These are phyloP conservation scores for Nicator chloris DNA, from an alignment of 2,113 vertebrate genomes.

Conservation along the genomic window DNA sequence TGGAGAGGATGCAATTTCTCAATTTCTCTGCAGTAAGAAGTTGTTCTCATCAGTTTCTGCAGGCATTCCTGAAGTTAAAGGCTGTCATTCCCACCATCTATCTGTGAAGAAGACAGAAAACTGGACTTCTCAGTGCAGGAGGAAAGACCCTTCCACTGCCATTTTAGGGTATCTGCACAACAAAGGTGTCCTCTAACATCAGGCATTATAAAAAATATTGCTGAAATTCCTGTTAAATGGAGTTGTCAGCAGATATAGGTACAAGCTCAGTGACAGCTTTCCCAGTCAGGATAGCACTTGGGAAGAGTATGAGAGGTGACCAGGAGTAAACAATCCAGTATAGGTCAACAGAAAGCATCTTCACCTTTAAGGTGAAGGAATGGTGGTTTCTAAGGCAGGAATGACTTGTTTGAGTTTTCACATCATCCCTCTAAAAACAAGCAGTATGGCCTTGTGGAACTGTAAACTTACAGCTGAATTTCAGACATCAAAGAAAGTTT, in stretches of 20 bases:
- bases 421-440: neutral
- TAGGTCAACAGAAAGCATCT: neutral
- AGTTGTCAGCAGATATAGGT: neutral
- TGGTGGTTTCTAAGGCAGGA: neutral
- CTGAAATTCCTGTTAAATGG: neutral
- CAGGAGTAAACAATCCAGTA: neutral
- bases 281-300: neutral
- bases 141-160: neutral
- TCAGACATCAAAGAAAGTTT: neutral
- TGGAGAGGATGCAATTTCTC: neutral
- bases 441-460: neutral
- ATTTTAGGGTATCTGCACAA: neutral
- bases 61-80: neutral
- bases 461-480: neutral
- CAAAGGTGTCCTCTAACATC: neutral
- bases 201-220: neutral
- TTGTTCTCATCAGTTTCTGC: neutral
- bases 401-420: neutral
- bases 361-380: neutral
- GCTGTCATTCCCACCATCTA: neutral
- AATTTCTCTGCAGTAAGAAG: neutral
- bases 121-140: neutral
- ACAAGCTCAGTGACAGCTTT: neutral
- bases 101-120: neutral
- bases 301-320: neutral